Evolutionary conservation across 2,888 invertebrate species (phyloP), one percentile per base, ranked within the genome.

Genomic region (Linyphia triangularis): DNA sequence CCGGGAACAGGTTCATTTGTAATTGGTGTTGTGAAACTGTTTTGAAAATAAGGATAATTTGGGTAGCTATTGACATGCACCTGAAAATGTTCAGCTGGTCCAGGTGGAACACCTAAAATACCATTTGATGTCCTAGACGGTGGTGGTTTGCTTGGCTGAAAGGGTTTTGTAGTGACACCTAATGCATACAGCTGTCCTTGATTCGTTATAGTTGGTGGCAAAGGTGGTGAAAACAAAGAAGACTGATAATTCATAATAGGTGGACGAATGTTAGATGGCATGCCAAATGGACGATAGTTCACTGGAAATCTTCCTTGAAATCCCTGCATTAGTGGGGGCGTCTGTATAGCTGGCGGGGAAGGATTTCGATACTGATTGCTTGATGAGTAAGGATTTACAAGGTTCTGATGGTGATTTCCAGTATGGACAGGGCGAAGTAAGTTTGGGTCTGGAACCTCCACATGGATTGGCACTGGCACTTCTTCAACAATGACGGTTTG

Each of bases 401-500:
- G 57, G n/a, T 67, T 65, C 33, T 83, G n/a, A 9, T 40, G 75
- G n/a, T 57, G 77, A 13, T 77, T 61, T 30, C 83, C 83, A 3
- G 82, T 33, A 33, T 69, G 83, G 9, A 75, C 59, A 1, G 82
- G 88, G 0, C 83, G 75, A 9, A 88, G n/a, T 10, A 78, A 22
- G 28, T 70, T 83, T 33, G 77, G 77, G 28, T 57, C 77, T 19
- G 82, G 89, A 10, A 89, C 84, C 57, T 79, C 84, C 2, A 89
- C 82, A 10, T 70, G 89, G 30, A 89, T 69, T 0, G 89, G 89
- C 28, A 89, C 83, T 19, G 89, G 89, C 0, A 89, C 89, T 73
- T 89, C 89, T 61, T 89, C 84, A 9, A 89, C 84, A n/a, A 89
- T 84, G 16, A 89, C 79, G 6, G 89, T 84, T 59, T 89, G 89